Base-by-base conservation (phyloP, 2,113 vertebrate genomes). In the Ptychochromis oligacanthus region DNA sequence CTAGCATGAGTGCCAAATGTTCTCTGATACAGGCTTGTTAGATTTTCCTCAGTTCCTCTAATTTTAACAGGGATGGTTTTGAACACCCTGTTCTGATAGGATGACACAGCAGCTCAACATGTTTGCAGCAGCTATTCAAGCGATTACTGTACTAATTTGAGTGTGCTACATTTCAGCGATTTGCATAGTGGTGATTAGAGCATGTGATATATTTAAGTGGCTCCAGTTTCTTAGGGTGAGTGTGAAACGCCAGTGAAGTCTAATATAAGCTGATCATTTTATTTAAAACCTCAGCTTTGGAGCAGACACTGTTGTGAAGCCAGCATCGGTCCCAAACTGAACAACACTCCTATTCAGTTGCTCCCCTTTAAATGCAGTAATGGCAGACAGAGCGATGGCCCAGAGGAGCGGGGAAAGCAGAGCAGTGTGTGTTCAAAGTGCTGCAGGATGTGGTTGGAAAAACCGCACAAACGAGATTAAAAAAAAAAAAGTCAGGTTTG, bases 401-500 rank as follows among this genome's bases (percentile, higher is more conserved):
- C 82, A 61, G 52, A 77, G 77, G 75, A 80, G 24, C 40, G 14
- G 52, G 38, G 78, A 77, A 17, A 84, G 78, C 34, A 57, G 55
- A 72, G 55, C 20, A 6, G 76, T 70, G 61, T 70, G 61, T 80
- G 83, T 80, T 75, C 20, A 70, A 60, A 56, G 52, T 55, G 81
- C 88, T 86, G 67, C 79, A 43, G 84, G 85, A 88, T 78, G 81
- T 62, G 40, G 61, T 74, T 52, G 60, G 77, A 82, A 84, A n/a
- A 91, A 70, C 60, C 77, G 74, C 83, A 83, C 67, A 67, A 46
- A 5, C 13, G 9, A 81, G 85, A 87, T 88, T n/a, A n/a, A n/a
- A n/a, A n/a, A n/a, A n/a, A 89, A 83, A 90, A 88, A 90, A 82
- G 87, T 91, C 88, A 60, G 86, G 79, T 92, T 90, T 93, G 89